phyloP scores from a whole-genome alignment of 1,140 invertebrate species.

The Cotesia vestalis region DNA sequence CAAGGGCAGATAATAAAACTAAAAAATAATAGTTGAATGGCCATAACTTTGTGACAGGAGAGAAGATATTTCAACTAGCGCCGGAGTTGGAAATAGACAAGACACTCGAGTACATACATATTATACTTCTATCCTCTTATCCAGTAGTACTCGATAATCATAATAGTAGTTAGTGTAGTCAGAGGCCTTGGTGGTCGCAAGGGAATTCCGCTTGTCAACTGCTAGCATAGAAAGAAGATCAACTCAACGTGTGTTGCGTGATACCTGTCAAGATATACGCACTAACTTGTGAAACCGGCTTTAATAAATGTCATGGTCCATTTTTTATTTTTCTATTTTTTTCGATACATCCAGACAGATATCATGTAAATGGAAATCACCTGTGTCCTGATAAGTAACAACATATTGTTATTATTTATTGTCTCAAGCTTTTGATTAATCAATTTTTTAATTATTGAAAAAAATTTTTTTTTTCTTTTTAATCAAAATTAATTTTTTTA shows the following conservation, averaged over 20 bases:
- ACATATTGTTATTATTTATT: too few relatives aligned
- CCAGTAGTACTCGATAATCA: not conserved
- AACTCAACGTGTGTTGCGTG: slow-evolving; percentile 3
- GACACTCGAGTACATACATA: too few relatives aligned
- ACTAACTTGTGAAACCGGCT: slow-evolving; percentile 8
- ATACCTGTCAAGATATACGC: slow-evolving; percentile 15
- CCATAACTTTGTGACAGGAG: too few relatives aligned
- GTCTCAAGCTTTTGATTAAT: too few relatives aligned
- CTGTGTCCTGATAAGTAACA: not conserved
- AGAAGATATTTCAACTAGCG: too few relatives aligned
- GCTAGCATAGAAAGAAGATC: not conserved
- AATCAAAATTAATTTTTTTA: too few relatives aligned
- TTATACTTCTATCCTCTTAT: too few relatives aligned
- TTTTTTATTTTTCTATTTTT: not conserved
- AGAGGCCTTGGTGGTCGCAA: slow-evolving; percentile 1
- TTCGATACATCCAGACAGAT: not conserved
- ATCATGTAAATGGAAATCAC: not conserved
- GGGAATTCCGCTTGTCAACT: slow-evolving; percentile 7
- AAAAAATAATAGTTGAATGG: too few relatives aligned
- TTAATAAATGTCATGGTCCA: slow-evolving; percentile 1
- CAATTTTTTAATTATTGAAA: too few relatives aligned
- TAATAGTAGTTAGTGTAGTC: not conserved
- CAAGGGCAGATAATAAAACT: too few relatives aligned
- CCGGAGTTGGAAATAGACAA: too few relatives aligned
- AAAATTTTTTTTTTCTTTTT: too few relatives aligned